These are phyloP conservation scores for Palaemon carinicauda DNA, from an alignment of 1,140 invertebrate species.

Conservation along the genomic window DNA sequence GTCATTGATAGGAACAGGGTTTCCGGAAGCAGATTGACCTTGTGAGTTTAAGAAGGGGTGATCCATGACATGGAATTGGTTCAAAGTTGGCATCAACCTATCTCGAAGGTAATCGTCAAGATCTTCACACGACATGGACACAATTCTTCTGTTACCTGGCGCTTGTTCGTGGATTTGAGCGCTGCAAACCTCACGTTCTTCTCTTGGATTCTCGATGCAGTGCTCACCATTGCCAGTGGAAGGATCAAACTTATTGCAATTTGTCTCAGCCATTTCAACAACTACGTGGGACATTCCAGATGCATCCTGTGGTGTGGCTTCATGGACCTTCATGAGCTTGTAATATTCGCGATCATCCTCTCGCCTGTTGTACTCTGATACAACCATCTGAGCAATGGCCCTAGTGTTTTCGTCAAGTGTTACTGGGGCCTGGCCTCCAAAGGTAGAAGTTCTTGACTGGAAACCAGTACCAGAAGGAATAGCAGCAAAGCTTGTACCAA, in stretches of 20 bases:
- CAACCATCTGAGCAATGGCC: conserved; percentile 33
- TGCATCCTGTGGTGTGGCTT: conserved; percentile 37
- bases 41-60: conserved; percentile 37
- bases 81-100: conserved; percentile 25
- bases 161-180: conserved; percentile 41
- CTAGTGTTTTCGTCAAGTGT: neutral
- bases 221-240: conserved; percentile 28
- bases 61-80: conserved; percentile 10
- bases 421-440: neutral
- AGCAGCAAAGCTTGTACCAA: conserved; percentile 7
- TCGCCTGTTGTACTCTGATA: conserved; percentile 44
- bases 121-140: conserved; percentile 48
- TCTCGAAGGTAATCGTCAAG: conserved; percentile 49
- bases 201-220: conserved; percentile 46
- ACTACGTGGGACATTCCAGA: conserved; percentile 33
- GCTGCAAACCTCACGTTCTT: conserved; percentile 49
- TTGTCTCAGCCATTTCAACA: conserved; percentile 52
- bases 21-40: neutral
- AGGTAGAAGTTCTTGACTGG: neutral
- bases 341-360: conserved; percentile 51
- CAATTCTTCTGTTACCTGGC: conserved; percentile 11
- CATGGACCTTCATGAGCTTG: conserved; percentile 39
- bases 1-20: conserved; percentile 34
- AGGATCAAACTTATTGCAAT: conserved; percentile 39
- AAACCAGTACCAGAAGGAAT: neutral